Base-by-base conservation (phyloP, 2,113 vertebrate genomes). In the Pogonocichla stellata region DNA sequence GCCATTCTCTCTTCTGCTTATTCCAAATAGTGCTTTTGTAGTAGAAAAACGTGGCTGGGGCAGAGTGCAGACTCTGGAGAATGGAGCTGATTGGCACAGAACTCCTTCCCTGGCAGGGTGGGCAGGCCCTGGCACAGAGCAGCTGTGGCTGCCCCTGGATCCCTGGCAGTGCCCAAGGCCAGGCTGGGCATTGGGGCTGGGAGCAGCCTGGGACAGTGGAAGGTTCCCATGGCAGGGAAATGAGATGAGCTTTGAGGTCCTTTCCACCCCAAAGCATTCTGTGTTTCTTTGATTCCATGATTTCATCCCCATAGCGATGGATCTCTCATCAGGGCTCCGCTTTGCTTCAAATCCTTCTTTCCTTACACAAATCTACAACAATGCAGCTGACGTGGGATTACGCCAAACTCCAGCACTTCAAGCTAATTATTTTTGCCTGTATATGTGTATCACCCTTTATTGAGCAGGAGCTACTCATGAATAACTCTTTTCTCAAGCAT, bases 391-490 rank as follows among this genome's bases (percentile, higher is more conserved):
- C 5, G 50, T 73, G 92, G 80, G 93, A 43, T 88, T 92, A 34
- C 40, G 11, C 90, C 87, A 73, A 71, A 57, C 56, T 88, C 73
- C 80, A 57, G 62, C 69, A 84, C 86, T 95, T 83, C 75, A 15
- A 83, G 70, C 31, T 90, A 40, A 90, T 95, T 90, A 62, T 92
- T 96, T 95, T 92, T 67, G 54, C 80, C 81, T 31, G 47, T 80
- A 8, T 77, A 17, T 48, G 6, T 25, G 38, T 53, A 61, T 81
- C 78, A 61, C 31, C 62, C 80, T 64, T 64, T 75, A 74, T 4
- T 19, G 79, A 91, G 92, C 86, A 58, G 74, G 77, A 92, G 61
- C 69, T 73, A 1, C 48, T 85, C 5, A 6, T 22, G 14, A 65
- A 31, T 82, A 66, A 73, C 71, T 85, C 29, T 65, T 78, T 65